Percentiles rank a stretch among this genome's conserved stretches.
phyloP scores from a whole-genome alignment of 1,140 invertebrate genomes.

The Meloidogyne hapla region DNA sequence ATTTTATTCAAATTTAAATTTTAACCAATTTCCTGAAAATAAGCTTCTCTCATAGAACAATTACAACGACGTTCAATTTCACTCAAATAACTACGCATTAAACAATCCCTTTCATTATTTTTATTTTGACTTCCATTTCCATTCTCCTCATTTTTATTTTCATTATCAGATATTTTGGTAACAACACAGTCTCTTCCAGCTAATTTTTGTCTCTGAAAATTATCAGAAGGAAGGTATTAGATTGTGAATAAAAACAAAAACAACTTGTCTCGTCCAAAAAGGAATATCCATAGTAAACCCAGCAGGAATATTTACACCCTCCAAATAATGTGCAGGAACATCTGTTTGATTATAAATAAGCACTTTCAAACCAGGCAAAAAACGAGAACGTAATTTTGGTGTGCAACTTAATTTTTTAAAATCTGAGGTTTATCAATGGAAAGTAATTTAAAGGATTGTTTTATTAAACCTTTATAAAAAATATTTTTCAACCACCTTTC shows the following conservation, averaged over 20 bases:
- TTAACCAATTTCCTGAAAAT: conserved; percentile 10
- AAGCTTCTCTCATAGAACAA: conserved; percentile 56
- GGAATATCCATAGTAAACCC: conserved; percentile 63
- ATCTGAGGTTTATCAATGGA: not conserved
- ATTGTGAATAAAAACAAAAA: conserved; percentile 13
- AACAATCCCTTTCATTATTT: conserved; percentile 31
- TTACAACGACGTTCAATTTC: conserved; percentile 55
- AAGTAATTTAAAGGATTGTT: not conserved
- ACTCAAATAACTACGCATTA: conserved; percentile 54
- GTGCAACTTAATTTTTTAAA: conserved; percentile 45
- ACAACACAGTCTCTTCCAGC: conserved; percentile 57
- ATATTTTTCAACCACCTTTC: conserved; percentile 39
- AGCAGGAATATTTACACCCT: conserved; percentile 62
- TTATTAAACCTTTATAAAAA: not conserved
- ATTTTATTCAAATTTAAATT: not conserved
- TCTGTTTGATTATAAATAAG: conserved; percentile 64
- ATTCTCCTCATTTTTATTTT: not conserved
- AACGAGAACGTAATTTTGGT: conserved; percentile 49
- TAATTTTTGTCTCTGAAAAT: conserved; percentile 58
- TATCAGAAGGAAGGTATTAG: not conserved
- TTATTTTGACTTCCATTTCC: not conserved
- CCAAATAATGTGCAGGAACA: conserved; percentile 49
- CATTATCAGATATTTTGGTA: not conserved
- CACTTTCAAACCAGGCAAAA: conserved; percentile 59
- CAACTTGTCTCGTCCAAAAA: conserved; percentile 62